Conservation (phyloP, 2,888 invertebrate genomes). For the Chloroclystis v-ata region DNA sequence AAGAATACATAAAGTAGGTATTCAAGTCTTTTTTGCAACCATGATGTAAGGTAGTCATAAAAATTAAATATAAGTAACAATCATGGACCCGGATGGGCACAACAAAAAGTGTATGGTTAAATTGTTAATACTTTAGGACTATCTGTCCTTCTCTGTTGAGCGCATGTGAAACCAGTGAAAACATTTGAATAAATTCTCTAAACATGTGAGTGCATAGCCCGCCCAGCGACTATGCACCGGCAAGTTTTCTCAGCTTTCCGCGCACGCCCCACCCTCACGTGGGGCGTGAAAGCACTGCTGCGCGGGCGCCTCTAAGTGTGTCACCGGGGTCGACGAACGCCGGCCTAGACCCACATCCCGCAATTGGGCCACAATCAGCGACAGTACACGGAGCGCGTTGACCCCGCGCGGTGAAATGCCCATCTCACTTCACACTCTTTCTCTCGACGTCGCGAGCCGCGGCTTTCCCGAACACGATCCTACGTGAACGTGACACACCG, state of each 20-base stretch:
- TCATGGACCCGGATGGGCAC: no score
- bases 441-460: constrained; percentile 58
- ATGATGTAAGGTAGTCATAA: no score
- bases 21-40: no score
- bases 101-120: no score
- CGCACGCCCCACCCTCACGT: constrained; percentile 53
- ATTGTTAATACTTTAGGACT: no score
- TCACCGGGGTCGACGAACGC: constrained; percentile 76
- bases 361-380: constrained; percentile 78
- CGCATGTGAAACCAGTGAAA: no score
- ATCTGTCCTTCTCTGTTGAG: no score
- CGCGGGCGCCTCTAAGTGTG: constrained; percentile 71
- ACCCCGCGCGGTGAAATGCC: constrained; percentile 75
- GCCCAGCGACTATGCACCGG: constrained; percentile 21
- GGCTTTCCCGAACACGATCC: constrained; percentile 58
- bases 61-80: no score
- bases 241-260: constrained; percentile 68
- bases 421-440: constrained; percentile 76
- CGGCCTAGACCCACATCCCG: constrained; percentile 78
- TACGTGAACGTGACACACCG: constrained; percentile 27
- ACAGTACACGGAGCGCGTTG: constrained; percentile 74
- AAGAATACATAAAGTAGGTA: no score
- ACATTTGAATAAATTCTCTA: no score
- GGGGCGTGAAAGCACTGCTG: constrained; percentile 72
- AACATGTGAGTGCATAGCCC: constrained; percentile 5